Base-by-base conservation (phyloP, 2,113 vertebrate genomes). In the Grammatotria lemairii region DNA sequence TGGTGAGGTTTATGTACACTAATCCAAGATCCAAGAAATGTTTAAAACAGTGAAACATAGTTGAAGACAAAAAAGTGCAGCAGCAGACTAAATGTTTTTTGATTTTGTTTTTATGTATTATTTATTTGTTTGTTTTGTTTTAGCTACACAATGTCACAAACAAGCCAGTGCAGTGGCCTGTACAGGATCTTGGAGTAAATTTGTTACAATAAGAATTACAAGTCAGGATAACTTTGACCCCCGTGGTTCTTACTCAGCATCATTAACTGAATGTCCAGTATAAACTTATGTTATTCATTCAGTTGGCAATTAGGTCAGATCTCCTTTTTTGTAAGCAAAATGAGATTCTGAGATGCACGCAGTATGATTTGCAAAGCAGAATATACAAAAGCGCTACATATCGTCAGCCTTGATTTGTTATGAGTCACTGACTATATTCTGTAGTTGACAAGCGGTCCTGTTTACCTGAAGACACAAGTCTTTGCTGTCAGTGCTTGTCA, bases 401-500 rank as follows among this genome's bases (percentile, higher is more conserved):
- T 80, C 17, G 55, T 26, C 51, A 31, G 33, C 49, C n/a, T 90
- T 70, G 54, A 91, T 87, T 89, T 88, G 82, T 91, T 84, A 75
- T 70, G 80, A 93, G 86, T 88, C 83, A 85, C 54, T 89, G 84
- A 49, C 79, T 84, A 26, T 60, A 68, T 91, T 91, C 40, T 81
- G 38, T 58, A 23, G 65, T 65, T 80, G 89, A 85, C 85, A 90
- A 58, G 35, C 40, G 5, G 35, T 83, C 49, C 68, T 78, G 45
- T 90, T 90, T 90, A 87, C 90, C 84, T 90, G 84, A 91, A 93
- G 81, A 65, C 47, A 33, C 49, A 58, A 84, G 54, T 68, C 68
- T 60, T 94, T 70, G 80, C 83, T 89, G 90, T 92, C 86, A 88
- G 82, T 81, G 35, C 80, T 84, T 88, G 86, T 90, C 83, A 87